Evolutionary conservation across 2,797 vertebrate species (phyloP).

Genomic region (Alfaro cultratus): DNA sequence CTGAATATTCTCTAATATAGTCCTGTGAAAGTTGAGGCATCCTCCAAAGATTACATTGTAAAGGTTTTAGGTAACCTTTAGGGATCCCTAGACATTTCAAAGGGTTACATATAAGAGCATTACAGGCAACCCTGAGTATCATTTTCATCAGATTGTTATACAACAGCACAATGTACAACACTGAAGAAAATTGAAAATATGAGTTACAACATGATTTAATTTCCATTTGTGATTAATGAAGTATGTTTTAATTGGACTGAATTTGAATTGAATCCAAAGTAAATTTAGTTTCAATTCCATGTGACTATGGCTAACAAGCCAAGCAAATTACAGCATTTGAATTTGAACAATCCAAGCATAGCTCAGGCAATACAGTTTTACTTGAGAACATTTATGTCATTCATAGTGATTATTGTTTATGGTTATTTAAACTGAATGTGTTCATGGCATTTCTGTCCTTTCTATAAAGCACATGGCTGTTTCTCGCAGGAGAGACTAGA

Average conservation of each 20-base stretch:
- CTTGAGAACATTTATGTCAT: background rate
- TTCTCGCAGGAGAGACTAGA: slow-evolving; percentile 45
- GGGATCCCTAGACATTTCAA: background rate
- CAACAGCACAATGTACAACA: too few relatives aligned
- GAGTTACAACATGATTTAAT: too few relatives aligned
- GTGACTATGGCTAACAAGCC: background rate
- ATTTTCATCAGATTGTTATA: too few relatives aligned
- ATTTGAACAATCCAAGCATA: background rate
- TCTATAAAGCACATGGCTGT: slow-evolving; percentile 12
- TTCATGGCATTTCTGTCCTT: slow-evolving; percentile 3
- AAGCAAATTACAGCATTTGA: background rate
- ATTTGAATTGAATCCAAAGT: background rate
- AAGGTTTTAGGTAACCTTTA: background rate
- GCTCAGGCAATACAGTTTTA: background rate
- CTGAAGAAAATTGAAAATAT: too few relatives aligned
- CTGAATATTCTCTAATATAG: background rate
- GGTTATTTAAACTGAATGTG: slow-evolving; percentile 3
- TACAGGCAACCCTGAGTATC: too few relatives aligned
- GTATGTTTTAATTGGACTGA: background rate
- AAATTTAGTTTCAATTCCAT: background rate
- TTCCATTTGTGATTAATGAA: too few relatives aligned
- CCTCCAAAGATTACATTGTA: background rate
- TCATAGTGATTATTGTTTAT: background rate
- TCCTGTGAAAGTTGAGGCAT: background rate
- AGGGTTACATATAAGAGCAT: background rate